Base-by-base conservation (phyloP, 1,140 invertebrate genomes). In the Drepana arcuata region DNA sequence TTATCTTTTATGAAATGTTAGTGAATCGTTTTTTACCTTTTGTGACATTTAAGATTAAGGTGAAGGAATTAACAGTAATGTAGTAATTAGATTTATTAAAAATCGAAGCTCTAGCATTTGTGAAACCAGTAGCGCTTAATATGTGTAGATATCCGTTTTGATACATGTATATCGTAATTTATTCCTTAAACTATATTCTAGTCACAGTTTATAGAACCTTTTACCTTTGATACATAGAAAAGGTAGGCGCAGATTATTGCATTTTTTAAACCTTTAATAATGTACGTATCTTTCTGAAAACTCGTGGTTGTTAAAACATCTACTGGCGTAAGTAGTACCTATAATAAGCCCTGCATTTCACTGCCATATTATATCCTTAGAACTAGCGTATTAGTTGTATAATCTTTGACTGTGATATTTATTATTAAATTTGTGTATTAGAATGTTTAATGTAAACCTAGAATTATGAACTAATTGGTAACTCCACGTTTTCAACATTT, bases 401-500 rank as follows among this genome's bases (percentile, higher is more conserved):
- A 70, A 77, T 75, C 64, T 73, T 75, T 75, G 75, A 80, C 75
- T 80, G 75, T 80, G 75, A 80, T 80, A 80, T 75, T 80, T 78
- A 78, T 80, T 69, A 75, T 70, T 39, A 75, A 71, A 80, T 66
- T 75, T 54, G 64, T 74, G 70, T 71, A 71, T 71, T 75, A 67
- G 73, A 73, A 69, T 61, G 62, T 45, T 74, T 56, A 73, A 63
- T 66, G 57, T 75, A 70, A 52, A 44, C 61, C 46, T 53, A 66
- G 64, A 45, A 54, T 34, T 63, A 60, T 10, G 24, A 6, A 26
- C 40, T 45, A 47, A 38, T 38, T 44, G 36, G 28, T 12, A 40
- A 33, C 24, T 44, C 41, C 47, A 60, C 47, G 25, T 45, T 64
- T 60, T 50, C 41, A 57, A 61, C 13, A 16, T 31, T 34, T 15